Evolutionary conservation across 92 coral and sea anemone genomes (phyloP), one percentile per base, ranked within the genome.

Genomic region (Metridium senile): DNA sequence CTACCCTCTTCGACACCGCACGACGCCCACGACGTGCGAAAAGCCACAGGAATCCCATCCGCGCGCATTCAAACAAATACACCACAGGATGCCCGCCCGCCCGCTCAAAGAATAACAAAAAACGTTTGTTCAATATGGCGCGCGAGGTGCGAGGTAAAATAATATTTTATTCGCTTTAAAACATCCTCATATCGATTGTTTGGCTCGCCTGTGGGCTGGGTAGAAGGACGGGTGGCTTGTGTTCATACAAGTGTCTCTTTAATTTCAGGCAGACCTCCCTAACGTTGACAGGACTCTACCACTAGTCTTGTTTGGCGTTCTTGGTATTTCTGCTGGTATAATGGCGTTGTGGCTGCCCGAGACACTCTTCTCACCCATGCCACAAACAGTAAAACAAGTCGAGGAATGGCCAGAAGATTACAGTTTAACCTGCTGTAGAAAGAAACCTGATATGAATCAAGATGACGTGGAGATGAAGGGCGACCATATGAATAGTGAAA

Each of bases 361-460:
- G 71, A 91, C 97, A 6, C 86, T 89, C 30, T 88, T 70, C 82
- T 68, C 89, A n/a, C 91, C 93, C 46, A 91, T 91, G 93, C 78
- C 93, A 78, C 97, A 91, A 76, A 88, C 93, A 52, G 89, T 88
- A 31, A 90, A 91, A 46, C 86, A 91, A 74, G 88, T 83, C 27
- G 97, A 91, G 62, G 85, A 86, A 47, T 91, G 93, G 97, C 73
- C 74, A 17, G 97, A 91, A 53, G 97, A 91, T 57, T 88, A 84
- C 61, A 82, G 9, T 20, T 66, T 78, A 0, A 78, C 78, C 49
- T 87, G 88, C 74, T 83, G 78, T 31, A 68, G 69, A 63, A 63
- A 63, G 17, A 4, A 6, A 63, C 33, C 45, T 4, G n/a, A 29
- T 16, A 8, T 17, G 43, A 31, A 63, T 11, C 43, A 63, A 63